Percentiles rank a stretch among this genome's conserved stretches.
These are phyloP conservation scores for Sminthurides bifidus DNA, from an alignment of 1,140 invertebrate species.

Conservation along the genomic window DNA sequence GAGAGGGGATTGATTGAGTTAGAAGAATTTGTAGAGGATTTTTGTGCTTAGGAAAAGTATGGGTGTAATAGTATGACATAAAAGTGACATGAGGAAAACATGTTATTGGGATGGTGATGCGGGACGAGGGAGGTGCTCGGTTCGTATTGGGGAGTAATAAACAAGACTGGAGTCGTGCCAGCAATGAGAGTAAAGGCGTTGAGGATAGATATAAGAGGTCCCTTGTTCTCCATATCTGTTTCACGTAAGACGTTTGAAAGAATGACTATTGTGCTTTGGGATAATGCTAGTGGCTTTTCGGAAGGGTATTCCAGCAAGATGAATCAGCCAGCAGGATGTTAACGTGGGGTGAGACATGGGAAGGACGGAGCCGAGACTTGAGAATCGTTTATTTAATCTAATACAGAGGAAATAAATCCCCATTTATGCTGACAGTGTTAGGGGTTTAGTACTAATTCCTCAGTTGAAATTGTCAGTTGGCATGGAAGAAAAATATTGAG, in stretches of 20 bases:
- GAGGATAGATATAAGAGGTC: slow-evolving; percentile 16
- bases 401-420: slow-evolving; percentile 32
- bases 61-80: too few relatives aligned
- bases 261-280: slow-evolving; percentile 20
- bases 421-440: slow-evolving; percentile 32
- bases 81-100: too few relatives aligned
- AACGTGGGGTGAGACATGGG: too few relatives aligned
- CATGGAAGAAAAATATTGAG: slow-evolving; percentile 23
- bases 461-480: slow-evolving; percentile 31
- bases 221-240: slow-evolving; percentile 25
- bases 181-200: not conserved
- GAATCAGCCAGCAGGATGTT: slow-evolving; percentile 17
- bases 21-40: not conserved
- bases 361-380: too few relatives aligned
- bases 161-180: slow-evolving; percentile 2
- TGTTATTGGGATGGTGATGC: not conserved
- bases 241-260: slow-evolving; percentile 6
- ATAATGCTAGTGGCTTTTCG: slow-evolving; percentile 9
- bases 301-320: slow-evolving; percentile 6
- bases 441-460: slow-evolving; percentile 26
- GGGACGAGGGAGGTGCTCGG: not conserved
- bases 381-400: slow-evolving; percentile 32
- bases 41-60: not conserved
- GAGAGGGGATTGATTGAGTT: too few relatives aligned
- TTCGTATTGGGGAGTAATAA: not conserved